A percentile compares a stretch with the other conserved stretches of the same genome.
phyloP scores from a whole-genome alignment of 1,140 invertebrate genomes.

The Gryllus bimaculatus region DNA sequence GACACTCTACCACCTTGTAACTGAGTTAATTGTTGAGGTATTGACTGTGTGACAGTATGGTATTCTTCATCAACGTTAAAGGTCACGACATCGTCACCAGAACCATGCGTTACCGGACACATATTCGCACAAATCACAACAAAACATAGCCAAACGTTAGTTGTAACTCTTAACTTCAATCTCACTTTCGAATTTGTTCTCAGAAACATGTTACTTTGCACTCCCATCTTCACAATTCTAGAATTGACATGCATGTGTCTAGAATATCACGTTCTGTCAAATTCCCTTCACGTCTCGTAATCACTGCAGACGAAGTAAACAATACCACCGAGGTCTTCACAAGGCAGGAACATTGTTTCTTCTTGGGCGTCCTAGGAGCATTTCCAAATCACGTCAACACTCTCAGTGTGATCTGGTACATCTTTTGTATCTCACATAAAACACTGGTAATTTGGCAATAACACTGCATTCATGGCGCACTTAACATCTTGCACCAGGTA shows the following conservation, averaged over 20 bases:
- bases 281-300: background rate
- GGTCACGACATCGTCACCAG: background rate
- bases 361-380: no score
- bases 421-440: background rate
- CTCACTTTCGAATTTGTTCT: background rate
- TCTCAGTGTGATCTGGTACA: background rate
- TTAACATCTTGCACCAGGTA: background rate
- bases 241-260: background rate
- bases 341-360: no score
- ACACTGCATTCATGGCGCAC: background rate
- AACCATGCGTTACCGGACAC: background rate
- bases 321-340: no score
- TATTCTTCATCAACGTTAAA: background rate
- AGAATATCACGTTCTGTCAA: background rate
- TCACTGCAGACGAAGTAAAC: background rate
- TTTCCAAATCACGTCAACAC: no score
- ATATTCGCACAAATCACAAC: background rate
- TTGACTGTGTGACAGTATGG: background rate
- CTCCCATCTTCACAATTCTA: background rate
- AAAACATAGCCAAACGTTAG: background rate
- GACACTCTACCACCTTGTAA: constrained; percentile 49
- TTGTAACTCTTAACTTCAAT: background rate
- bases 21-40: constrained; percentile 35
- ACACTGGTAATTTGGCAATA: background rate
- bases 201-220: background rate